Percentiles rank a stretch among this genome's conserved stretches.
Evolutionary conservation across 2,797 vertebrate genomes (phyloP).

Genomic region (Mormyrops boulengeri): DNA sequence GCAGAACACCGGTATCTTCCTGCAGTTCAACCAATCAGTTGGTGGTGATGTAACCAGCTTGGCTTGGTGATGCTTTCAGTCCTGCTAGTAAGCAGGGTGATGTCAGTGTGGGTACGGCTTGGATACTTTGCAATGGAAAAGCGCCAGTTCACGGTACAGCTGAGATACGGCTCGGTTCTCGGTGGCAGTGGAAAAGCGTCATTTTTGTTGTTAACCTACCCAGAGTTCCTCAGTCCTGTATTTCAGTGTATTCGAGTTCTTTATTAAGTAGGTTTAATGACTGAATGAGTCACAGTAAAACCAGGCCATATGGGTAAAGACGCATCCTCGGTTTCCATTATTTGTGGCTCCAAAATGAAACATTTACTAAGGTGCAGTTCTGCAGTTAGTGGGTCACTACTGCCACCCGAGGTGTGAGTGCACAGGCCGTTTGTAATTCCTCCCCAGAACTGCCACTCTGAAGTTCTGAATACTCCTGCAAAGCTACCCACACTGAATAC

Average conservation of each 20-base stretch:
- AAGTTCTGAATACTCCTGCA: neutral
- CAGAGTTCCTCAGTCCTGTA: neutral
- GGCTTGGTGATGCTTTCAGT: neutral
- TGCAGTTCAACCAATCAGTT: neutral
- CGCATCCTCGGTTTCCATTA: neutral
- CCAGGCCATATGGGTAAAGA: neutral
- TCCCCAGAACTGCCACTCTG: neutral
- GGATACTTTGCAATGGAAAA: neutral
- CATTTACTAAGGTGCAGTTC: neutral
- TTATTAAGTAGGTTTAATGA: neutral
- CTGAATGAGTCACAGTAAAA: neutral
- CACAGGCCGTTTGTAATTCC: neutral
- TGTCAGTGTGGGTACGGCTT: neutral
- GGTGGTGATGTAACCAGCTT: neutral
- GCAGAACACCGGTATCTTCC: neutral
- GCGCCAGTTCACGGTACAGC: neutral
- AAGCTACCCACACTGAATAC: neutral
- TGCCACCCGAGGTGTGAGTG: neutral
- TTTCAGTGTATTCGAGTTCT: neutral
- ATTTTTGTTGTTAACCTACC: neutral
- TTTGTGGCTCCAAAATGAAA: neutral
- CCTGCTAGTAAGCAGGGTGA: neutral
- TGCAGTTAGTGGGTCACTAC: neutral
- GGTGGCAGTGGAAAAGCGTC: neutral
- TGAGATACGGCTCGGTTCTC: neutral